phyloP scores from a whole-genome alignment of 2,797 vertebrate genomes.

The Dermochelys coriacea region DNA sequence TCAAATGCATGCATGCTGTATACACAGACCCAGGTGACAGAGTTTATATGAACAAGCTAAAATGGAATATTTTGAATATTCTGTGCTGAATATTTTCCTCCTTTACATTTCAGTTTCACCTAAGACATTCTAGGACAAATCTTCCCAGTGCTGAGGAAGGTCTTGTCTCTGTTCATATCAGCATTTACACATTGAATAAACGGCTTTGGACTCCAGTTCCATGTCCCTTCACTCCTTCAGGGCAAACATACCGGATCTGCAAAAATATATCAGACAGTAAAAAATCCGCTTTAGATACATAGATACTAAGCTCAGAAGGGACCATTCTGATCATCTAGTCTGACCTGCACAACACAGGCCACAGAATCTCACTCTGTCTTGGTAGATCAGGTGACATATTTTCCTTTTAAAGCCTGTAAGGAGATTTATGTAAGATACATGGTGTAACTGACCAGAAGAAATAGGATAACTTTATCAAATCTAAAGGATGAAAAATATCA shows the following conservation, averaged over 20 bases:
- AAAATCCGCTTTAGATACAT: background rate
- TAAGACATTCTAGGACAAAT: background rate
- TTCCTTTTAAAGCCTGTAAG: background rate
- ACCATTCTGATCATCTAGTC: too few relatives aligned
- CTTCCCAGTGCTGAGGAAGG: background rate
- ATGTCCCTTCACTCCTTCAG: background rate
- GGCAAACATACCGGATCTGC: background rate
- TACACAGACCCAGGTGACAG: background rate
- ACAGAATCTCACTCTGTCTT: too few relatives aligned
- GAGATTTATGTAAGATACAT: background rate
- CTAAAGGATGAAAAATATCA: background rate
- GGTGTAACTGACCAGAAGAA: background rate
- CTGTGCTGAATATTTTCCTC: background rate
- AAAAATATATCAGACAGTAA: background rate
- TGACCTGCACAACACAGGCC: too few relatives aligned
- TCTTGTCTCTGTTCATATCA: conserved; percentile 15
- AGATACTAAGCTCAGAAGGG: too few relatives aligned
- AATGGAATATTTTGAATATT: background rate
- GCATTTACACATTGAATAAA: conserved; percentile 2
- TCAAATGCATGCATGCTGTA: background rate
- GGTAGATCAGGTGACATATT: background rate
- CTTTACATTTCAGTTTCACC: background rate
- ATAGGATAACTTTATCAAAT: background rate
- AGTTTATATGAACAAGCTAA: background rate
- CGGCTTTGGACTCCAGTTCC: background rate